Evolutionary conservation across 2,113 vertebrate genomes (phyloP), one percentile per base, ranked within the genome.

Genomic region (Formicarius rufipectus): DNA sequence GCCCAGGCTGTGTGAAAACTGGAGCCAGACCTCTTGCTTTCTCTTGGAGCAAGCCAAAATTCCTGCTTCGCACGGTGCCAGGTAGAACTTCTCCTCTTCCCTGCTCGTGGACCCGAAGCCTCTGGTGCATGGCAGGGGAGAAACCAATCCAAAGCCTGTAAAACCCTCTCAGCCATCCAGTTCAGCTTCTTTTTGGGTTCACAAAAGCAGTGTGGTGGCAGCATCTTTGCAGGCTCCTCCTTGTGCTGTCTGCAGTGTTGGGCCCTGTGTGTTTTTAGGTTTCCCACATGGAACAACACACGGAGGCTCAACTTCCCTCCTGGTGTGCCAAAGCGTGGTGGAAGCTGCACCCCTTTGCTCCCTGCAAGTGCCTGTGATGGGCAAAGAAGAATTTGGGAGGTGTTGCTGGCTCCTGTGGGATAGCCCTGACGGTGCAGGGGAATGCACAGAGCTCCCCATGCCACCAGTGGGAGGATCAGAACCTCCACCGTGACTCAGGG

Each of bases 101-200:
- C 2, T 3, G 5, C 6, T 10, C 1, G 2, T 28, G 17, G 15
- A 30, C 16, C 6, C 37, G 35, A 69, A 68, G 12, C 9, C 31
- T 53, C 37, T 0, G 0, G 33, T n/a, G 33, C 27, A 5, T 6
- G 24, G 5, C 16, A 28, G 47, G 22, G 53, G 22, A 63, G 62
- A 49, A 83, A 60, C 10, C n/a, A 89, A 23, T 28, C 5, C 3
- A 0, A 73, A 64, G 30, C 9, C 39, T 6, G 2, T 55, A 73
- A 55, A 76, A 4, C 6, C 23, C 18, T 50, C 35, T 28, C 3
- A 14, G 7, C 9, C 50, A 21, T 10, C 23, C 10, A 27, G 49
- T 50, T 71, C 14, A 31, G 19, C 52, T 64, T 30, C 15, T 12
- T 74, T 75, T 25, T 24, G 42, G 33, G 42, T 22, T 85, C 28